Percentiles rank a stretch among this genome's conserved stretches.
Evolutionary conservation across 2,797 vertebrate species (phyloP).

Genomic region (Hippocampus kuda): DNA sequence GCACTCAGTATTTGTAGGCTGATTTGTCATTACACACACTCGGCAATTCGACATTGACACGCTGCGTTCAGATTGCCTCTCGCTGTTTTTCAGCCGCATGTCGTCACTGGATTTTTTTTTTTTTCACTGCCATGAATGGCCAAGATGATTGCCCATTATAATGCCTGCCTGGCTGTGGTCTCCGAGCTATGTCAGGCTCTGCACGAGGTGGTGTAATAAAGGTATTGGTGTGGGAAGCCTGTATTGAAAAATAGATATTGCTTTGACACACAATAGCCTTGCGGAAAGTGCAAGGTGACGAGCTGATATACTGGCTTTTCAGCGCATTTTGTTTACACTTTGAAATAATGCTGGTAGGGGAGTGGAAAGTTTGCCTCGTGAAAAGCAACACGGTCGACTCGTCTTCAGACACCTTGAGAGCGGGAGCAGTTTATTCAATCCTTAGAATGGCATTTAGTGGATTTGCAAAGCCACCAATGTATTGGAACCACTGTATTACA

Average conservation of each 20-base stretch:
- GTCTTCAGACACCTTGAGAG: background rate
- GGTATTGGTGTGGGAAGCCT: constrained; percentile 20
- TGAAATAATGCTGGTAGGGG: constrained; percentile 24
- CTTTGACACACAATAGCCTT: no score
- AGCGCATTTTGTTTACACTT: constrained; percentile 18
- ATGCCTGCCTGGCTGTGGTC: constrained; percentile 12
- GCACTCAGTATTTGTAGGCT: constrained; percentile 45
- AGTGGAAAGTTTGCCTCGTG: constrained; percentile 17
- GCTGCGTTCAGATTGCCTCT: constrained; percentile 41
- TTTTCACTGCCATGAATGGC: constrained; percentile 32
- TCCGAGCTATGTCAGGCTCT: constrained; percentile 19
- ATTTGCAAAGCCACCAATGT: no score
- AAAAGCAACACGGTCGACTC: constrained; percentile 6
- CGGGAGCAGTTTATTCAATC: no score
- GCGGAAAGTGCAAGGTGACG: constrained; percentile 33
- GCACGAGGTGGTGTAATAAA: constrained; percentile 25
- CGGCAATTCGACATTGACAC: constrained; percentile 52
- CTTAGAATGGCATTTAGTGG: no score
- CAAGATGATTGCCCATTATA: constrained; percentile 34
- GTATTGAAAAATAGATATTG: constrained; percentile 32
- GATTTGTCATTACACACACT: constrained; percentile 59
- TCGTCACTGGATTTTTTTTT: constrained; percentile 19
- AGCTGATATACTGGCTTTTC: constrained; percentile 32
- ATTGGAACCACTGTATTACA: no score
- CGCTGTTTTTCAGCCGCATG: constrained; percentile 38